Percentiles rank a stretch among this genome's conserved stretches.
Evolutionary conservation across 2,113 vertebrate species (phyloP).

Genomic region (Boulengeromyrus knoepffleri): DNA sequence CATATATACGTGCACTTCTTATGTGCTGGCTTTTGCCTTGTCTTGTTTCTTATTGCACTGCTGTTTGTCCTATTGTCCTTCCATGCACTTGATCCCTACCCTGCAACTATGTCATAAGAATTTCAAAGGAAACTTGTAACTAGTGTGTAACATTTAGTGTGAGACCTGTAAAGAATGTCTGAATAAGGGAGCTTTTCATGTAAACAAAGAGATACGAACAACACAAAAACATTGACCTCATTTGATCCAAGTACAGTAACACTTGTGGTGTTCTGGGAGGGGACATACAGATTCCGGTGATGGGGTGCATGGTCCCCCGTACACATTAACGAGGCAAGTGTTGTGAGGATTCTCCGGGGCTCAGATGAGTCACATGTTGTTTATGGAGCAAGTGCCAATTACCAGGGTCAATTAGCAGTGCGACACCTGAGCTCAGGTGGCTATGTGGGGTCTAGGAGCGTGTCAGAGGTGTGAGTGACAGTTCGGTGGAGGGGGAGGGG

Average conservation of each 20-base stretch:
- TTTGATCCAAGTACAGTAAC: neutral
- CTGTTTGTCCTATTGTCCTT: neutral
- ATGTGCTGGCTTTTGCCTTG: neutral
- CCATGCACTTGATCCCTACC: neutral
- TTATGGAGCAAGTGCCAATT: neutral
- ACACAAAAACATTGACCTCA: neutral
- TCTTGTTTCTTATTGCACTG: neutral
- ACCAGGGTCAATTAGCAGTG: neutral
- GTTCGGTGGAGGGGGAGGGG: neutral
- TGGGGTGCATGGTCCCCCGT: neutral
- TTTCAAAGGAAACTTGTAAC: neutral
- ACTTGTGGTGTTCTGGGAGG: neutral
- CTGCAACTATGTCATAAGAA: neutral
- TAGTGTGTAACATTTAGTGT: neutral
- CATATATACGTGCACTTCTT: neutral
- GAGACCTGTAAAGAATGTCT: neutral
- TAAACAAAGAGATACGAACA: neutral
- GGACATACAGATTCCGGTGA: neutral
- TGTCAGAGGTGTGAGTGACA: neutral
- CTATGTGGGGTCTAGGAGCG: neutral
- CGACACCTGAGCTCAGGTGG: neutral
- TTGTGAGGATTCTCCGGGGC: neutral
- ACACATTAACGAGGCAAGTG: neutral
- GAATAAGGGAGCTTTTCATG: neutral
- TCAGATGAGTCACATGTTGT: neutral